Base-by-base conservation (phyloP, 30 jellyfish, hydroid and myxozoan genomes). In the Nemopilema nomurai region DNA sequence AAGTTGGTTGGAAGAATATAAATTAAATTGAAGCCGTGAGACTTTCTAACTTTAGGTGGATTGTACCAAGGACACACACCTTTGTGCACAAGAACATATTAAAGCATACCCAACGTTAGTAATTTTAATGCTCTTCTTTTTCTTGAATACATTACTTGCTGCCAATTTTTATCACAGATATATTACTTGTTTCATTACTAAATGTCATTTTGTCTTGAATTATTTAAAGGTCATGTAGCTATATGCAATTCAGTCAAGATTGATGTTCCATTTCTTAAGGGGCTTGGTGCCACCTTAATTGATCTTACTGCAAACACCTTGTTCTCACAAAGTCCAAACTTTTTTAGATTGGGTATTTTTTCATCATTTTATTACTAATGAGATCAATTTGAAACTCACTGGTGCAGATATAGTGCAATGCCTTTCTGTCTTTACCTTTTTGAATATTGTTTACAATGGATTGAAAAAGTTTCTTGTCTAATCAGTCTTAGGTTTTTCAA, bases 41-140 rank as follows among this genome's bases (percentile, higher is more conserved):
- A 7, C 57, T 8, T 24, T 72, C 31, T 62, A 4, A 29, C 52
- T 29, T 22, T 22, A 91, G 97, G 96, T 91, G 19, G 97, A 91
- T 67, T 91, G 97, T 62, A 79, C 96, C 18, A 27, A 41, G 28
- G 87, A 83, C 63, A 91, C 97, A 20, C 97, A 96, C 7, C 74
- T 91, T 1, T 91, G 97, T 91, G 96, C 96, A 1, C 68, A 66
- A 62, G 97, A 91, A 91, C 80, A 82, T 22, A 91, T 91, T n/a
- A 91, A 91, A 75, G 97, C 97, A 71, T 91, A 91, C 41, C 97
- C 97, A 51, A 91, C 97, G 97, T 91, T 52, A 91, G 97, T 79
- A 21, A 7, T 32, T 30, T n/a, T 29, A 13, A 0, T 23, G 8
- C 1, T 67, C 6, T 21, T 18, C 16, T 67, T 28, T n/a, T 18